Conservation (phyloP, 2,113 vertebrate genomes). For the Psammodynastes pulverulentus region DNA sequence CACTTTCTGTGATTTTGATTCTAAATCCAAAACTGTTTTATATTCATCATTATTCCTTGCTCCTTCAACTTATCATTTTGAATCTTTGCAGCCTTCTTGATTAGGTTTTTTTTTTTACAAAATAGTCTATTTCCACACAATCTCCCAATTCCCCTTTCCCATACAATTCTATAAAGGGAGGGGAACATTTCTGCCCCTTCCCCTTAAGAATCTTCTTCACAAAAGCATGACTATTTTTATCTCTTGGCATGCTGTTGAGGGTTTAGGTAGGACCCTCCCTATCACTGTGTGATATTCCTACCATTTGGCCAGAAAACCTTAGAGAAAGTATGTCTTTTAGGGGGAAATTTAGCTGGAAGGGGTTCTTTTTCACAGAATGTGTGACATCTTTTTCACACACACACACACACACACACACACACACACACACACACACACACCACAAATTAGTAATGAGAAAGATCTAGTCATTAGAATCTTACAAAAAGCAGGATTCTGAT, state of each 20-base stretch:
- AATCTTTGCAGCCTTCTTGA: not conserved
- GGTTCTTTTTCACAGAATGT: not conserved
- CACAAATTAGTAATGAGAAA: constrained; percentile 44
- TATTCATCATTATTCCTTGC: not conserved
- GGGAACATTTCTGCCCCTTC: no score
- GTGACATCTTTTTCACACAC: constrained; percentile 3
- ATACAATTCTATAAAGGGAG: not conserved
- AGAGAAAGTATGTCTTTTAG: not conserved
- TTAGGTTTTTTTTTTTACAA: not conserved
- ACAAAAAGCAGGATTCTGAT: constrained; percentile 36
- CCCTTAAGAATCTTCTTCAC: not conserved
- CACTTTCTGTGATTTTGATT: not conserved
- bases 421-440: not conserved
- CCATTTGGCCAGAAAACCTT: not conserved
- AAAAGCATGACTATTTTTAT: not conserved
- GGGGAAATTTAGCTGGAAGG: not conserved
- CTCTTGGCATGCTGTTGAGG: not conserved
- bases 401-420: no score
- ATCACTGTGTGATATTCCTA: not conserved
- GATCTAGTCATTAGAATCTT: constrained; percentile 27
- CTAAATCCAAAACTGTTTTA: not conserved
- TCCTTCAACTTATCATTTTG: not conserved
- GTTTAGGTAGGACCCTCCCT: not conserved
- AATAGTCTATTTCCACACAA: not conserved
- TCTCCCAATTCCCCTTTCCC: not conserved